Conservation (phyloP, 2,797 vertebrate genomes). For the Takifugu rubripes region DNA sequence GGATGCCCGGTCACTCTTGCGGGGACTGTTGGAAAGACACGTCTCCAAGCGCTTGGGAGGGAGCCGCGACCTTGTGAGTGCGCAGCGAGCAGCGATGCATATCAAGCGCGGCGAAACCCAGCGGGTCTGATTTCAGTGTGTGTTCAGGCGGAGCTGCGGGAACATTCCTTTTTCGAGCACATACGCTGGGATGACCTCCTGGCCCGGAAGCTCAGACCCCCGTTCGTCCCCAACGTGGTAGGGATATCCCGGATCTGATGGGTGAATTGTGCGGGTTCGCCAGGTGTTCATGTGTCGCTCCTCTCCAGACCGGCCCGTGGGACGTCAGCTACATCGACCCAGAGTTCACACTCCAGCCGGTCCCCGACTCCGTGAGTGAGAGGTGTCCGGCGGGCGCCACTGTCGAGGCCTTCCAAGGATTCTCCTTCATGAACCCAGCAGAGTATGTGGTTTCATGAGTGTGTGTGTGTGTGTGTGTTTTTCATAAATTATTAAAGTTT, state of each 20-base stretch:
- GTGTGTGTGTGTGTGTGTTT: constrained; percentile 38
- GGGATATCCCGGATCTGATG: constrained; percentile 4
- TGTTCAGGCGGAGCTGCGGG: constrained; percentile 72
- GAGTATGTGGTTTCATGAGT: constrained; percentile 35
- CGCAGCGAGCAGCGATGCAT: neutral
- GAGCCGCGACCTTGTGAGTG: constrained; percentile 70
- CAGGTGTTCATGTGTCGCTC: neutral
- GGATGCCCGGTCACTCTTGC: constrained; percentile 61
- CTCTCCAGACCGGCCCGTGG: constrained; percentile 66
- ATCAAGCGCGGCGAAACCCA: constrained; percentile 1
- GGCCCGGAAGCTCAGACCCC: constrained; percentile 69
- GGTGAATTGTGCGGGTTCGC: neutral
- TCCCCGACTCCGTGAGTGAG: constrained; percentile 68
- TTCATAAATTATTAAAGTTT: constrained; percentile 40
- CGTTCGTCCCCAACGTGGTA: constrained; percentile 77
- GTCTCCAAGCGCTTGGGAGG: constrained; percentile 67
- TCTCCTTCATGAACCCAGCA: constrained; percentile 68
- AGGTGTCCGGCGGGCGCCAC: constrained; percentile 24
- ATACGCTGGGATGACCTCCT: constrained; percentile 76
- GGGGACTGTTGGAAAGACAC: constrained; percentile 71
- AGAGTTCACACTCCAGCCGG: constrained; percentile 70
- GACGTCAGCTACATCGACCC: constrained; percentile 77
- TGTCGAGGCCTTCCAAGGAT: constrained; percentile 66
- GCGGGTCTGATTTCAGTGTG: constrained; percentile 9
- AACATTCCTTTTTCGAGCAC: constrained; percentile 72